Evolutionary conservation across 2,113 vertebrate species (phyloP).

Genomic region (Atractosteus spatula): DNA sequence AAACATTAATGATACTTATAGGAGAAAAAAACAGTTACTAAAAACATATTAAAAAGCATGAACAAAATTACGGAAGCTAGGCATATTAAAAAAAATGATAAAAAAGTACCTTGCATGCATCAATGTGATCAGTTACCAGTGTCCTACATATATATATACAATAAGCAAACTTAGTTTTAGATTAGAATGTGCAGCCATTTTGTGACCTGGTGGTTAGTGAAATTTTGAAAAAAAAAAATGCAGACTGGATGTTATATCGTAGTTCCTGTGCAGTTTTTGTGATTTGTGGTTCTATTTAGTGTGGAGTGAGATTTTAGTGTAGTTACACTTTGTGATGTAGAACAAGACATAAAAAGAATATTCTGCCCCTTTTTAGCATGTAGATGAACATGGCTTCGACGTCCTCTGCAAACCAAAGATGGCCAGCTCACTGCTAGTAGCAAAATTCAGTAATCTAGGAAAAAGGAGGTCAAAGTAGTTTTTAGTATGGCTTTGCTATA

Average conservation of each 20-base stretch:
- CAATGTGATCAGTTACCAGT: conserved; percentile 84
- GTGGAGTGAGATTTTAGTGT: conserved; percentile 79
- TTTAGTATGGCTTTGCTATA: conserved; percentile 56
- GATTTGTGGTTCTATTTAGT: conserved; percentile 83
- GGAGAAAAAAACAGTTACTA: conserved; percentile 34
- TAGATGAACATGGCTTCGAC: conserved; percentile 64
- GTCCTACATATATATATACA: conserved; percentile 83
- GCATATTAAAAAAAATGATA: conserved; percentile 54
- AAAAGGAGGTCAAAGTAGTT: conserved; percentile 27
- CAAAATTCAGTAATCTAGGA: conserved; percentile 64
- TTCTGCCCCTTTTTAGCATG: conserved; percentile 65
- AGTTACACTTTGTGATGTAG: conserved; percentile 67
- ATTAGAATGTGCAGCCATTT: conserved; percentile 85
- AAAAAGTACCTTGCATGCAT: conserved; percentile 89
- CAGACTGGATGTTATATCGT: conserved; percentile 90
- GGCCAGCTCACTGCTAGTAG: conserved; percentile 80
- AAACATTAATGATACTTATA: conserved; percentile 62
- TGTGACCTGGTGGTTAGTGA: conserved; percentile 81
- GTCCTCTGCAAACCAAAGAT: conserved; percentile 81
- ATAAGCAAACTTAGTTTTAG: conserved; percentile 88
- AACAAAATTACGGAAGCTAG: conserved; percentile 61
- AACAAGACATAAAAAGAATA: conserved; percentile 33
- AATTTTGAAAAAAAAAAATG: conserved; percentile 54
- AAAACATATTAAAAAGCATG: conserved; percentile 75
- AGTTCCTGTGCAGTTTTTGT: conserved; percentile 89